phyloP scores from a whole-genome alignment of 2,888 invertebrate genomes.

The Latheticus oryzae region DNA sequence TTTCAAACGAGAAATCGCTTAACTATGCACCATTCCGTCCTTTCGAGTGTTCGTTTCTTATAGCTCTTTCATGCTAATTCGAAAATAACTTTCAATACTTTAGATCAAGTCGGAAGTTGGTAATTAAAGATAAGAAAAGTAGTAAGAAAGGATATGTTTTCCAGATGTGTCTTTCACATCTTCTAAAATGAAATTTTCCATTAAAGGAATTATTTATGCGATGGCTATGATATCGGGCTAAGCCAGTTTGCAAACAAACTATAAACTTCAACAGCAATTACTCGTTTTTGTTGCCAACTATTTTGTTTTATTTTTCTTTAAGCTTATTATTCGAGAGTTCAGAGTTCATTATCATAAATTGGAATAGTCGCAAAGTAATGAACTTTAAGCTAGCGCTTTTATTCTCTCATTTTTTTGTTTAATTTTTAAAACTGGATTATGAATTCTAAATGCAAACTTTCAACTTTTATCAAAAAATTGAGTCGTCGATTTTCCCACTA shows the following conservation, averaged over 20 bases:
- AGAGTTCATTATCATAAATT: constrained; percentile 19
- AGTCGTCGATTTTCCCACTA: no score
- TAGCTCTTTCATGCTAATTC: constrained; percentile 39
- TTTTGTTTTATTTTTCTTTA: constrained; percentile 8
- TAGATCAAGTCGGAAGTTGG: constrained; percentile 24
- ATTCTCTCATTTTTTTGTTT: constrained; percentile 15
- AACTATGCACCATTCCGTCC: constrained; percentile 13
- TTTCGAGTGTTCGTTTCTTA: constrained; percentile 16
- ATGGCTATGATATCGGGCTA: background rate
- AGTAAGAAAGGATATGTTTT: constrained; percentile 14
- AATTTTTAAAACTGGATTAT: background rate
- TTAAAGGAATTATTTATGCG: constrained; percentile 14
- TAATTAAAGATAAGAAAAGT: constrained; percentile 38
- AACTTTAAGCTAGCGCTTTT: background rate
- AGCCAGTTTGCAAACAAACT: constrained; percentile 9
- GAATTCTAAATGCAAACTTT: constrained; percentile 11
- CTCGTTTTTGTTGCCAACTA: constrained; percentile 4
- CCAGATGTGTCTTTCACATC: background rate
- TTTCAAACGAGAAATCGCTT: constrained; percentile 15
- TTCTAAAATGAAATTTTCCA: no score
- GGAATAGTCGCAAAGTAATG: constrained; percentile 2
- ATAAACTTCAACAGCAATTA: constrained; percentile 6
- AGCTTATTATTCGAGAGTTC: background rate
- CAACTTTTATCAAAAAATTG: no score
- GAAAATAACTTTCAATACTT: constrained; percentile 35